Conservation (phyloP, 2,888 invertebrate species). For the Callosobruchus maculatus region DNA sequence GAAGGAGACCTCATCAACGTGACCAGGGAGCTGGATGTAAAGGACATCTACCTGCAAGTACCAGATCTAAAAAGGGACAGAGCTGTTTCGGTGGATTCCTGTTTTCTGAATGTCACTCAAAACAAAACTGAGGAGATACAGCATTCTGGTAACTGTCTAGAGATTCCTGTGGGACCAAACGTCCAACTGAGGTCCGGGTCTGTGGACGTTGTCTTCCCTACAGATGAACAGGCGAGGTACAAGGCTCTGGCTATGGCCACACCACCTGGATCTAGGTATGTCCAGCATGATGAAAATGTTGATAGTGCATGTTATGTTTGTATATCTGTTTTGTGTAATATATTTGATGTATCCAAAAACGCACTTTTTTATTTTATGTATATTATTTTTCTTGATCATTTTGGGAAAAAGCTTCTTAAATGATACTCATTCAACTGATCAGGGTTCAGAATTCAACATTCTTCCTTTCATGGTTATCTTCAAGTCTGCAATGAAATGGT, state of each 20-base stretch:
- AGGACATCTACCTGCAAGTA: conserved; percentile 57
- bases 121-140: conserved; percentile 68
- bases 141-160: conserved; percentile 60
- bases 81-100: conserved; percentile 84
- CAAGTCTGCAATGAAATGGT: too few species aligned
- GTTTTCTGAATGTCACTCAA: conserved; percentile 74
- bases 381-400: too few species aligned
- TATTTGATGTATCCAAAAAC: conserved; percentile 1
- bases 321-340: conserved; percentile 3
- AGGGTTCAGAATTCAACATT: too few species aligned
- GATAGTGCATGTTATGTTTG: conserved; percentile 25
- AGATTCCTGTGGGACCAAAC: conserved; percentile 65
- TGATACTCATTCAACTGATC: too few species aligned
- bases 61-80: conserved; percentile 81
- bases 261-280: conserved; percentile 40
- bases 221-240: conserved; percentile 79
- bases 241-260: conserved; percentile 75
- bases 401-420: too few species aligned
- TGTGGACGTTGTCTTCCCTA: conserved; percentile 84
- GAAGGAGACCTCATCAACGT: conserved; percentile 34
- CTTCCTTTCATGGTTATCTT: too few species aligned
- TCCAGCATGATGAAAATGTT: conserved; percentile 6
- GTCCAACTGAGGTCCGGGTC: conserved; percentile 73
- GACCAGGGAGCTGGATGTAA: conserved; percentile 43
- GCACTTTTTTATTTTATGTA: not conserved